Base-by-base conservation (phyloP, 2,797 vertebrate species). In the Lemur catta region DNA sequence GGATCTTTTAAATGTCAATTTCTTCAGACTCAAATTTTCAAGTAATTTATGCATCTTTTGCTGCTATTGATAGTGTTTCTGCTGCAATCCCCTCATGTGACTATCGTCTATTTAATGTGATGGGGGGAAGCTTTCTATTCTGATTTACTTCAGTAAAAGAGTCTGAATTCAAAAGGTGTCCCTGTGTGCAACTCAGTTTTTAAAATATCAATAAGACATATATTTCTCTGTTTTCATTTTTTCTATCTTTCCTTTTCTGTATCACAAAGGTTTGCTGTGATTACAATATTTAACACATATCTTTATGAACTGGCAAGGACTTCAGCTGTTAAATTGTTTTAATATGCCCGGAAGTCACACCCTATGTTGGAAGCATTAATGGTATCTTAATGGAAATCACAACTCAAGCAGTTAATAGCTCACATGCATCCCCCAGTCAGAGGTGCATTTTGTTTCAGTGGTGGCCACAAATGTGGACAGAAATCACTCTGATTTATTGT, bases 401-500 rank as follows among this genome's bases (percentile, higher is more conserved):
- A 95, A 96, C 80, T 82, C 69, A 41, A 95, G 93, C 81, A 96
- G 84, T 93, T 90, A 96, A 95, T 96, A 97, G 88, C 26, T 15
- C 33, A 85, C n/a, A 10, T 14, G 76, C 50, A 82, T 92, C 59
- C 75, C 89, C 69, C 55, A 78, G 84, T 81, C 35, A 92, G 89
- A 95, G 69, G 57, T 46, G 15, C 28, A 95, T 93, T 97, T 97
- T 93, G 91, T 93, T 96, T 86, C 89, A 88, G 35, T 82, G 85
- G 88, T 96, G 85, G 57, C 69, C 94, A 92, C 89, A 96, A 94
- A 95, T 90, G 74, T 57, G 93, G 69, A 97, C 96, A 98, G 97
- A 98, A 96, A 97, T 98, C 97, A 94, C 7, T 93, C 98, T 97
- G 87, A 98, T 98, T 98, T 98, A 98, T 98, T 98, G 95, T 96